Percentiles rank a stretch among this genome's conserved stretches.
These are phyloP conservation scores for Hartigia nigra DNA, from an alignment of 2,888 invertebrate species.

Conservation along the genomic window DNA sequence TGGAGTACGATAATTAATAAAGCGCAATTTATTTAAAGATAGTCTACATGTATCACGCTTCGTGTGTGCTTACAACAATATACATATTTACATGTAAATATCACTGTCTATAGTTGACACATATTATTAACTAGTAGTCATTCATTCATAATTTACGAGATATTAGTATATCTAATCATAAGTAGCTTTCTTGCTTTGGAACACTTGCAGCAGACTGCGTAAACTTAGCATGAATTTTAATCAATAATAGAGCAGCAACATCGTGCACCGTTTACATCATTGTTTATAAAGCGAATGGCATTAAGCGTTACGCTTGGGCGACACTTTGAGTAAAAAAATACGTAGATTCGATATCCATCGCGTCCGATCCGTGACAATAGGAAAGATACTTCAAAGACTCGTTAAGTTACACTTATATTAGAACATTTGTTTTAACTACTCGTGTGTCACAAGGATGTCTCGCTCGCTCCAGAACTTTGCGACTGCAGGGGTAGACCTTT, in stretches of 20 bases:
- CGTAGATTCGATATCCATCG: constrained; percentile 43
- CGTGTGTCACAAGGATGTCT: constrained; percentile 57
- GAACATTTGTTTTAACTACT: constrained; percentile 21
- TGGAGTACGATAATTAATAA: constrained; percentile 68
- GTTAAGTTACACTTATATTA: constrained; percentile 23
- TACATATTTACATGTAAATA: constrained; percentile 58
- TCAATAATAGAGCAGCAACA: constrained; percentile 1
- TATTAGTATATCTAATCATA: constrained; percentile 34
- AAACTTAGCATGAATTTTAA: neutral
- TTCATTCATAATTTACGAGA: constrained; percentile 34
- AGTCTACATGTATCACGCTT: constrained; percentile 52
- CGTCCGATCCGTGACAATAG: constrained; percentile 28
- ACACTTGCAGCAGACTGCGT: neutral
- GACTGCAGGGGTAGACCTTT: constrained; percentile 53
- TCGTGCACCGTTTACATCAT: constrained; percentile 26
- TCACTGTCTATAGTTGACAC: constrained; percentile 33
- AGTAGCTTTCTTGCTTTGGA: constrained; percentile 31
- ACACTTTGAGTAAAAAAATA: constrained; percentile 56
- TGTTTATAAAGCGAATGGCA: constrained; percentile 44
- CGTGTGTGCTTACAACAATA: constrained; percentile 48
- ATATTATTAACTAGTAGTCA: constrained; percentile 36
- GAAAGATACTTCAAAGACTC: constrained; percentile 37
- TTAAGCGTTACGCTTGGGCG: constrained; percentile 38
- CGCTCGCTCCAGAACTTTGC: constrained; percentile 57
- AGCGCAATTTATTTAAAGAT: constrained; percentile 53